Evolutionary conservation across 2,113 vertebrate genomes (phyloP).

Genomic region (Mellivora capensis): DNA sequence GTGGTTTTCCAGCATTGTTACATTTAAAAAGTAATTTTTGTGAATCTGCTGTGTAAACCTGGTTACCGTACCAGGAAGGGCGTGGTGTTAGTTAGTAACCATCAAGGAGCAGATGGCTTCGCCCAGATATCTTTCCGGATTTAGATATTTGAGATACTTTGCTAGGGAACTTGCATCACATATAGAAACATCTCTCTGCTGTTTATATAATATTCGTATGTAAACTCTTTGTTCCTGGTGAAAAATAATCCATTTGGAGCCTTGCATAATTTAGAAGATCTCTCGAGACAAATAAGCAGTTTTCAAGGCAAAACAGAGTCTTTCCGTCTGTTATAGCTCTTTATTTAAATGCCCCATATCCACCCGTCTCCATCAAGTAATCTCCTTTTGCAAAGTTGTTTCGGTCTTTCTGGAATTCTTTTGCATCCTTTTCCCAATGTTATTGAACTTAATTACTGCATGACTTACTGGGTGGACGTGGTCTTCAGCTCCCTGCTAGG

Average conservation of each 20-base stretch:
- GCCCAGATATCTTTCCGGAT: background rate
- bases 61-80: background rate
- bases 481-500: background rate
- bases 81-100: background rate
- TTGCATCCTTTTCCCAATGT: background rate
- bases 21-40: background rate
- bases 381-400: background rate
- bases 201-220: background rate
- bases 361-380: background rate
- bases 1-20: background rate
- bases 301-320: background rate
- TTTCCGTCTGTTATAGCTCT: background rate
- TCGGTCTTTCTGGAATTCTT: background rate
- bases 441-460: background rate
- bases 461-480: background rate
- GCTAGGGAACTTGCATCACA: no score
- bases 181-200: background rate
- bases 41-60: background rate
- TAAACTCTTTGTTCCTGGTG: background rate
- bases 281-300: background rate
- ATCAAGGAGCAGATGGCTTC: background rate
- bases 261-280: background rate
- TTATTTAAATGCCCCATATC: background rate
- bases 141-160: background rate
- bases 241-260: background rate